Conservation (phyloP, 1,140 invertebrate genomes). For the Drosophila ambigua region DNA sequence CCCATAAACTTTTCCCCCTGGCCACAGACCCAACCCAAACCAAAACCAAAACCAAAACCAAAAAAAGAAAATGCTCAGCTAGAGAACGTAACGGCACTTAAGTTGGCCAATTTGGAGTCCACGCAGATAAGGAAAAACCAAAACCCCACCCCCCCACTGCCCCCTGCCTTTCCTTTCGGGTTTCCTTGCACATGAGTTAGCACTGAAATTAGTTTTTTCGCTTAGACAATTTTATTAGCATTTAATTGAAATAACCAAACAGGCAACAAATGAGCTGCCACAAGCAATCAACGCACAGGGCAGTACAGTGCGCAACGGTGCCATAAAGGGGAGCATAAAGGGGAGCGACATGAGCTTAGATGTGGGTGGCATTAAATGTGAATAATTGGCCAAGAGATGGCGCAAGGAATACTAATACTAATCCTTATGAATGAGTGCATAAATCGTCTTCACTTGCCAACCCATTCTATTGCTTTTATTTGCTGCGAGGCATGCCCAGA, state of each 20-base stretch:
- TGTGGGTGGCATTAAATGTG: too few relatives aligned
- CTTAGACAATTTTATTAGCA: constrained; percentile 76
- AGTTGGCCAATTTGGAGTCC: constrained; percentile 77
- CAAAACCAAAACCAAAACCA: constrained; percentile 16
- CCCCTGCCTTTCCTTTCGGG: constrained; percentile 6
- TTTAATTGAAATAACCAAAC: constrained; percentile 74
- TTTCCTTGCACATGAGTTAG: constrained; percentile 33
- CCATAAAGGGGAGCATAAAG: constrained; percentile 2
- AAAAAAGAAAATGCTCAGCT: constrained; percentile 51
- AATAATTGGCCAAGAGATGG: too few relatives aligned
- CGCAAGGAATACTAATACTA: too few relatives aligned
- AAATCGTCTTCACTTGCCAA: too few relatives aligned
- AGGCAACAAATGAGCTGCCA: constrained; percentile 59
- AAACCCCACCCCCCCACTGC: constrained; percentile 1
- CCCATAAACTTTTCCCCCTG: constrained; percentile 35
- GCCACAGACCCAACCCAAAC: constrained; percentile 15
- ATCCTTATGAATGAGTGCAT: too few relatives aligned
- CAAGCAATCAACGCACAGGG: constrained; percentile 1
- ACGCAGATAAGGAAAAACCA: constrained; percentile 31
- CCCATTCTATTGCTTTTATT: too few relatives aligned
- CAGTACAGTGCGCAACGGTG: constrained; percentile 4
- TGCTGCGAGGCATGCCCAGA: too few relatives aligned
- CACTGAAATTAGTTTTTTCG: constrained; percentile 67
- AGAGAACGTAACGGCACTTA: constrained; percentile 79
- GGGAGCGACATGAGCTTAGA: too few relatives aligned